Base-by-base conservation (phyloP, 2,888 invertebrate genomes). In the Agrochola lota region DNA sequence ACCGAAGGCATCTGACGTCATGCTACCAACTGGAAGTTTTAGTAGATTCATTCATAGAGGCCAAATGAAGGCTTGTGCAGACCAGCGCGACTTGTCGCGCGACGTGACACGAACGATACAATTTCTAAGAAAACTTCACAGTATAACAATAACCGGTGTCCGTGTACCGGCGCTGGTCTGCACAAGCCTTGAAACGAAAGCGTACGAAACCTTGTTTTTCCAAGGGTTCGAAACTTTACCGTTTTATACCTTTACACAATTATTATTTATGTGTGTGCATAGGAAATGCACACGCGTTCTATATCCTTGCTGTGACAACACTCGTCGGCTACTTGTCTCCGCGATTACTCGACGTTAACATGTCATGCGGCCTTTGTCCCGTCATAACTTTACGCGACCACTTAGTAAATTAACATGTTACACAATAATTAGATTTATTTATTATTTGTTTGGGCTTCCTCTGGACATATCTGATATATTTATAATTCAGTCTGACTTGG, bases 11-110 rank as follows among this genome's bases (percentile, higher is more conserved):
- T 23, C 11, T 43, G 46, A 11, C n/a, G 17, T 43, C 20, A 43
- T 52, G 8, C 12, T 35, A 17, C 46, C 55, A 7, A 52, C 40
- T 12, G 11, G 11, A 55, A n/a, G 15, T 55, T 30, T 26, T 20
- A 43, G n/a, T 66, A 68, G 63, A 63, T 78, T 55, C 23, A 77
- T 60, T 75, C 43, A 26, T 12, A n/a, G 20, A 30, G 1, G 40
- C 11, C 2, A 49, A 49, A 60, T 74, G 0, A n/a, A n/a, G n/a
- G n/a, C n/a, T n/a, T n/a, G n/a, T n/a, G n/a, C n/a, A n/a, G n/a
- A n/a, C n/a, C n/a, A n/a, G n/a, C n/a, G n/a, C n/a, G n/a, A n/a
- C n/a, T n/a, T n/a, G n/a, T n/a, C n/a, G n/a, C n/a, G n/a, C n/a
- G n/a, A n/a, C n/a, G n/a, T n/a, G n/a, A n/a, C n/a, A n/a, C n/a